Evolutionary conservation across 2,888 invertebrate species (phyloP), one percentile per base, ranked within the genome.

Genomic region (Campoplex capitator): DNA sequence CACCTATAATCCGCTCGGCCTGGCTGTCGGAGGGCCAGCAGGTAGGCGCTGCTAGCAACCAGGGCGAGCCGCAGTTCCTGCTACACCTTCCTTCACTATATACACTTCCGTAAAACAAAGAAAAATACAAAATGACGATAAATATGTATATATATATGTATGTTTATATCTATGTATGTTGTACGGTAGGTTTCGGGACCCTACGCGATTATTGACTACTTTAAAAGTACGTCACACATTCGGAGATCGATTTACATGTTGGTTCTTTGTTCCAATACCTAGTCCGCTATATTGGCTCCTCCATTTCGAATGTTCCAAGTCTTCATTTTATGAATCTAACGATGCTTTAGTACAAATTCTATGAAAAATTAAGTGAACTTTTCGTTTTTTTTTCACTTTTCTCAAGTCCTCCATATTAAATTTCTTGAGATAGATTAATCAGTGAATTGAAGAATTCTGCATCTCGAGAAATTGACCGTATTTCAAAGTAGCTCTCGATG

Each of bases 1-100:
- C 89, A 97, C 97, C 91, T 98, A 98, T 96, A 98, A 98, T 96
- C 98, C 98, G 92, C 96, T 98, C 94, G 97, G 98, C 95, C 96
- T 98, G 93, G 97, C 98, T 94, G 97, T 97, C 91, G 97, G 97
- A 95, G 94, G 94, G 92, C 97, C 97, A 95, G 96, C 96, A 96
- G 97, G 97, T 97, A 96, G 96, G 96, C 96, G 93, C 93, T 93
- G 94, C 94, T 93, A 94, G 94, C 92, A 83, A 93, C 91, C 92
- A 91, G 93, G 93, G 93, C 93, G 94, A 93, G 94, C 93, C 93
- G 93, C 93, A 91, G 93, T 94, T 93, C 93, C 94, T 92, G 93
- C 94, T 94, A 93, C 94, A 94, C 94, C 94, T 91, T 92, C 90
- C 92, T 88, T 77, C 87, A 87, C 86, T 84, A 75, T 83, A 58